Conservation (phyloP, 2,113 vertebrate genomes). For the Nicator chloris region DNA sequence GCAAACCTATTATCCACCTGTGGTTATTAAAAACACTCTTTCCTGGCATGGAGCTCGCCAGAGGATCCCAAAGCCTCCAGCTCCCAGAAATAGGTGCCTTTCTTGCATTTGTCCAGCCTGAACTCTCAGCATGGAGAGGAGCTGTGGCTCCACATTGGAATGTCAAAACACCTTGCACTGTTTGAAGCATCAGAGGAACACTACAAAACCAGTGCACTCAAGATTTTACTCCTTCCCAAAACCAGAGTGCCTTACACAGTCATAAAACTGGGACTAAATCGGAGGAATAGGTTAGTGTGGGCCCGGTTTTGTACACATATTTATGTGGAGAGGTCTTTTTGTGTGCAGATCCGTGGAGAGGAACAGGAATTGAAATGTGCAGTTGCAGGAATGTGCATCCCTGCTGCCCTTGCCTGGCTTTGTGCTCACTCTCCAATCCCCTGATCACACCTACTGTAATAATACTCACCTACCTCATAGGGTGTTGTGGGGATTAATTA, state of each 20-base stretch:
- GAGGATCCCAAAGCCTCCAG: background rate
- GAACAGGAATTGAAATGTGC: background rate
- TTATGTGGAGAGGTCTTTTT: background rate
- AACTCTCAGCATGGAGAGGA: background rate
- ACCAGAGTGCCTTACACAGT: background rate
- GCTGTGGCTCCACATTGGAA: background rate
- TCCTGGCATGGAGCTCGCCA: background rate
- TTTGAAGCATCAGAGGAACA: background rate
- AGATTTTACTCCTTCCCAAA: background rate
- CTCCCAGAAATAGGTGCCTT: background rate
- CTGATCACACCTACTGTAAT: constrained; percentile 61
- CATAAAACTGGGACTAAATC: background rate
- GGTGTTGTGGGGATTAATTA: constrained; percentile 69
- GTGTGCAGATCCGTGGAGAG: background rate
- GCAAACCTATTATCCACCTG: constrained; percentile 42
- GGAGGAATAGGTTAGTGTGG: background rate
- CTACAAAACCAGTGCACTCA: background rate
- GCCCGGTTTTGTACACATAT: background rate
- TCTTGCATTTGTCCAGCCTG: background rate
- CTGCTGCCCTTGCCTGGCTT: constrained; percentile 15
- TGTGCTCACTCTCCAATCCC: constrained; percentile 32
- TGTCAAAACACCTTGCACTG: background rate
- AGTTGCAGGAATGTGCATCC: background rate
- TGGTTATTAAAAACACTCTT: constrained; percentile 32
- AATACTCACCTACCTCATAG: constrained; percentile 63